phyloP scores from a whole-genome alignment of 2,113 vertebrate species.

The Chlamydotis undulata region DNA sequence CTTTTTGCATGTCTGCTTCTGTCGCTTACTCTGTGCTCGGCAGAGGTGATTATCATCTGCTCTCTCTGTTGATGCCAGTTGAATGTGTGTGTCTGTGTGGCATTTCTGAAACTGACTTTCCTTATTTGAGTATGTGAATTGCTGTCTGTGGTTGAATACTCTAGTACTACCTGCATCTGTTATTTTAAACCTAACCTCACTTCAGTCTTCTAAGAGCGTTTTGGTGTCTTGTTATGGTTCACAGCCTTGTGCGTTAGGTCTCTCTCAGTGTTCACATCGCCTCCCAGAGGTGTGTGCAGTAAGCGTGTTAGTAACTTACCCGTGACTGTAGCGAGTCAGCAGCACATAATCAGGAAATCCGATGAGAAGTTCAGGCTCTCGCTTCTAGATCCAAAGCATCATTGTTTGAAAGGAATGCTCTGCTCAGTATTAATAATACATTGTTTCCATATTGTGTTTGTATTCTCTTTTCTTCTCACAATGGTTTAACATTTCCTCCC shows the following conservation, averaged over 20 bases:
- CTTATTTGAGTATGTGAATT: neutral
- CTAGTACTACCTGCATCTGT: neutral
- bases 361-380: neutral
- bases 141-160: neutral
- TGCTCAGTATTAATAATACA: neutral
- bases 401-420: neutral
- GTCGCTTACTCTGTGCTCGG: neutral
- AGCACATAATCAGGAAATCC: neutral
- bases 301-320: neutral
- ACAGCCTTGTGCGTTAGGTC: neutral
- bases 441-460: neutral
- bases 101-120: neutral
- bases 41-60: neutral
- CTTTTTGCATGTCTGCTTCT: neutral
- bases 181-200: neutral
- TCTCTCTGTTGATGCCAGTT: neutral
- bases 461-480: neutral
- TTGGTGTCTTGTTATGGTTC: neutral
- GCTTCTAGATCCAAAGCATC: neutral
- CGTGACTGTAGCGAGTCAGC: neutral
- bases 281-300: neutral
- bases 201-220: neutral
- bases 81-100: neutral
- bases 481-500: neutral
- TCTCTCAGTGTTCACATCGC: neutral